phyloP scores from a whole-genome alignment of 2,888 invertebrate genomes.

The Morpho achilles region DNA sequence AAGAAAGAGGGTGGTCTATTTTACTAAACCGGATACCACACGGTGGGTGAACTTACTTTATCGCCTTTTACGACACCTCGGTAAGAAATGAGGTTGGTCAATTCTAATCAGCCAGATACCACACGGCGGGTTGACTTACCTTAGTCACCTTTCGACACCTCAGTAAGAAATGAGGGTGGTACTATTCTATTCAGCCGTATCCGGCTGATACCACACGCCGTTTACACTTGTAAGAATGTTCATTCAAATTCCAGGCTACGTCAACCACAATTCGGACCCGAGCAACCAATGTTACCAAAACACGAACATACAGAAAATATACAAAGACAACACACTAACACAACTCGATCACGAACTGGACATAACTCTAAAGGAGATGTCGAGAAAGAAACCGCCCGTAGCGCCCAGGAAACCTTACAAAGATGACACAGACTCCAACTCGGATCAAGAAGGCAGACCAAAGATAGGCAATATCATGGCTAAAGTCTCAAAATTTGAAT shows the following conservation, averaged over 20 bases:
- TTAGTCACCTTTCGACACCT: too few species aligned
- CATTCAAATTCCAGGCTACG: constrained; percentile 47
- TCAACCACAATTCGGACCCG: constrained; percentile 45
- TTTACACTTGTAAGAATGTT: too few species aligned
- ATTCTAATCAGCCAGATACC: too few species aligned
- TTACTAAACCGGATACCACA: too few species aligned
- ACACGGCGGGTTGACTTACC: too few species aligned
- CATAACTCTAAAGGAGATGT: constrained; percentile 67
- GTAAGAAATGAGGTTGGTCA: too few species aligned
- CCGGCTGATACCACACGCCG: too few species aligned
- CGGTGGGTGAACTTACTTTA: too few species aligned
- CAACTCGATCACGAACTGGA: constrained; percentile 69
- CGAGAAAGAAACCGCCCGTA: constrained; percentile 82
- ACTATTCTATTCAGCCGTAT: too few species aligned
- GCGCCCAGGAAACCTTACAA: constrained; percentile 80
- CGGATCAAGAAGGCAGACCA: constrained; percentile 65
- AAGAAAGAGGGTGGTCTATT: too few species aligned
- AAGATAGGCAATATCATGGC: constrained; percentile 81
- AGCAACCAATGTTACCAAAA: constrained; percentile 57
- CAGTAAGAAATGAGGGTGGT: too few species aligned
- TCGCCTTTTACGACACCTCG: too few species aligned
- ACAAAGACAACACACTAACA: constrained; percentile 56
- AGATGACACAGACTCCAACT: constrained; percentile 71
- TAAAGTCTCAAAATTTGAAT: constrained; percentile 90
- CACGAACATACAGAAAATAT: constrained; percentile 46